phyloP scores from a whole-genome alignment of 1,140 invertebrate species.

The Reticulitermes speratus region DNA sequence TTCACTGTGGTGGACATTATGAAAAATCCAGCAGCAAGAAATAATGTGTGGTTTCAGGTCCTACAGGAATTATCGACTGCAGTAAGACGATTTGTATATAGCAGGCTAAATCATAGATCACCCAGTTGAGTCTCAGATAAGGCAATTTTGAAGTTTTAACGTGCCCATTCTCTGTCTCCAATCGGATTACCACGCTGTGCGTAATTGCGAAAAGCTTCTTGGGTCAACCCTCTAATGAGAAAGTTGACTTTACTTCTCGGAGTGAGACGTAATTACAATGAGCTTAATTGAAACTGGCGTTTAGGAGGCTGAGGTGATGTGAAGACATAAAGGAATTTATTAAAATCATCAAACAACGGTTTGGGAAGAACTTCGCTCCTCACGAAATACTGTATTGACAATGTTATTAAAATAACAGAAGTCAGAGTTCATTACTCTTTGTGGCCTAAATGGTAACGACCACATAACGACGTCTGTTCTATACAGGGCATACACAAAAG shows the following conservation, averaged over 20 bases:
- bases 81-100: too few relatives aligned
- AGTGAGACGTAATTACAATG: background rate
- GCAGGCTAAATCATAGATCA: too few relatives aligned
- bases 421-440: too few relatives aligned
- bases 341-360: background rate
- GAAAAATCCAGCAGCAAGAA: too few relatives aligned
- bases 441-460: too few relatives aligned
- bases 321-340: background rate
- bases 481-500: too few relatives aligned
- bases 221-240: background rate
- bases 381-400: background rate
- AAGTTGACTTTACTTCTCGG: background rate
- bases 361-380: background rate
- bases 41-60: too few relatives aligned
- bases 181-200: background rate
- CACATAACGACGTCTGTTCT: too few relatives aligned
- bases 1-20: too few relatives aligned
- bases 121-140: too few relatives aligned
- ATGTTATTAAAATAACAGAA: too few relatives aligned
- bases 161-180: background rate
- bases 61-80: too few relatives aligned
- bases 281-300: background rate
- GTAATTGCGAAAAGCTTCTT: background rate
- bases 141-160: background rate
- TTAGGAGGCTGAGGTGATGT: background rate